Base-by-base conservation (phyloP, 2,113 vertebrate genomes). In the Xenotilapia leptura region DNA sequence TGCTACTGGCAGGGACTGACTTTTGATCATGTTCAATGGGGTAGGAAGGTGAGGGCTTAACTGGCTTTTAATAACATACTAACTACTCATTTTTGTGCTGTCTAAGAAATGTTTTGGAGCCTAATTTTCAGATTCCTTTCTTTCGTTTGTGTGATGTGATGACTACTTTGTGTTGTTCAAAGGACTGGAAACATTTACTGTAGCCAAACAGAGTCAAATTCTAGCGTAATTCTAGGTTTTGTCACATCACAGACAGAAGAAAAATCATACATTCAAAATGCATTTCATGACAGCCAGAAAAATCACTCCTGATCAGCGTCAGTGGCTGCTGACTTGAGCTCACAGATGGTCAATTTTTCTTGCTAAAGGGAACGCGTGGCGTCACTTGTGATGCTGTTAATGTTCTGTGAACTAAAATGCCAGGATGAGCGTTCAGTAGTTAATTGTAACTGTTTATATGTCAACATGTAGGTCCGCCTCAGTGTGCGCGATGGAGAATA, bases 301-400 rank as follows among this genome's bases (percentile, higher is more conserved):
- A 93, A 93, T 65, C 51, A 85, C 51, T 82, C 31, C 70, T 82
- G 42, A 92, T 83, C 88, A 86, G 82, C 23, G 42, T 90, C 75
- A 65, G 19, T 85, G 89, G 77, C 84, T 88, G 88, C 84, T 90
- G 90, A 93, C 81, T 90, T 89, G 54, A 88, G 88, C 89, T 83
- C 80, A 86, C 93, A 94, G 90, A 92, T 92, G 93, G 87, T 87
- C 79, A 40, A 28, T 83, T 91, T 91, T 79, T 88, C 65, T 73
- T 23, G 70, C 65, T 91, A 88, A 93, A 87, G 82, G 21, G 62
- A 84, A 62, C 23, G 82, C 65, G 84, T 85, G 68, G 79, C 75
- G 3, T 84, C 77, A 56, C 11, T 38, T 83, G 81, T 88, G 85
- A 92, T 79, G 82, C 77, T 62, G 80, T 58, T 80, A 85, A 53